These are phyloP conservation scores for Nomada hirtipes DNA, from an alignment of 2,888 invertebrate genomes.

Conservation along the genomic window DNA sequence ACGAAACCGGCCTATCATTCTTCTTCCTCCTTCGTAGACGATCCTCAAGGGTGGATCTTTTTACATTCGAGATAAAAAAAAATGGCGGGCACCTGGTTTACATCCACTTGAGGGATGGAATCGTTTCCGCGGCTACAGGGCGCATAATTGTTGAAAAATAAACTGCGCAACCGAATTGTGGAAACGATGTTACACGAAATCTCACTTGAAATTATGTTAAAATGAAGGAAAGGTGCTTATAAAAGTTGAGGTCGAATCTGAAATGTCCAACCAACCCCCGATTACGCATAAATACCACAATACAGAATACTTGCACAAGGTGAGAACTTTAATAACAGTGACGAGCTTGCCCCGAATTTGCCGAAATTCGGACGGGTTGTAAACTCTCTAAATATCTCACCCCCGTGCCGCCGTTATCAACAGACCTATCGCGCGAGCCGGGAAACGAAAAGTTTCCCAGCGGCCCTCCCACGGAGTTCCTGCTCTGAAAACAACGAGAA, in stretches of 20 bases:
- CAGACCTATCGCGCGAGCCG: no score
- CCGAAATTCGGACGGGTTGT: neutral
- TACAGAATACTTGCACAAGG: no score
- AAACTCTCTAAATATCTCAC: neutral
- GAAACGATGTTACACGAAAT: neutral
- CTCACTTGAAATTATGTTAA: neutral
- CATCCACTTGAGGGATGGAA: neutral
- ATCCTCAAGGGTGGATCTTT: slow-evolving; percentile 71
- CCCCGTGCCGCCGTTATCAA: neutral
- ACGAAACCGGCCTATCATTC: slow-evolving; percentile 68
- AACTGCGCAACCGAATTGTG: no score
- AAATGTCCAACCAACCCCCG: no score
- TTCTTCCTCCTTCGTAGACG: slow-evolving; percentile 43
- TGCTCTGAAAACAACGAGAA: slow-evolving; percentile 76
- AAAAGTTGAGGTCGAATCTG: no score
- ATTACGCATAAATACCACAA: no score
- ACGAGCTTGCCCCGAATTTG: neutral
- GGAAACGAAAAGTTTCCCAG: slow-evolving; percentile 56
- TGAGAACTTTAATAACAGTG: no score
- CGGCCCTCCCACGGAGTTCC: slow-evolving; percentile 19
- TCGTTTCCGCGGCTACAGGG: no score
- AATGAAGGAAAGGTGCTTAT: no score
- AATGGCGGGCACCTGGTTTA: slow-evolving; percentile 63
- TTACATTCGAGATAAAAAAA: slow-evolving; percentile 57
- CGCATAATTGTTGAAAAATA: no score